Conservation (phyloP, 2,797 vertebrate species). For the Diplodus puntazzo region DNA sequence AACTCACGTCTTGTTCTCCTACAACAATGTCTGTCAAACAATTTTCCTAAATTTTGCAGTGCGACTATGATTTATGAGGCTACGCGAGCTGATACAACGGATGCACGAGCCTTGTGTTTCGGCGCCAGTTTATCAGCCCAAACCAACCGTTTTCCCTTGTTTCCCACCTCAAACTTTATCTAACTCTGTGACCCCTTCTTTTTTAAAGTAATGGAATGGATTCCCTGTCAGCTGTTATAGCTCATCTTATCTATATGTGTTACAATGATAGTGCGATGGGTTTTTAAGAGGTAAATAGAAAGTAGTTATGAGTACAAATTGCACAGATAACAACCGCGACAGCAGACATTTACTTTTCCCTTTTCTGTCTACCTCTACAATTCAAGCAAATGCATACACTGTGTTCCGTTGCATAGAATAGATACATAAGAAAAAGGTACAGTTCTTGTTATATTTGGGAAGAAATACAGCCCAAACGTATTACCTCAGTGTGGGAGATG, state of each 20-base stretch:
- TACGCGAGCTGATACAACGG: slow-evolving; percentile 39
- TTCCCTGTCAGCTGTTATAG: slow-evolving; percentile 50
- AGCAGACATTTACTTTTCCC: slow-evolving; percentile 57
- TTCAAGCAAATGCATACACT: background rate
- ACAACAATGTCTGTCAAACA: slow-evolving; percentile 53
- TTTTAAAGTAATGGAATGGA: slow-evolving; percentile 40
- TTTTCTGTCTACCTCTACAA: slow-evolving; percentile 10
- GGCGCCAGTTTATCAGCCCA: slow-evolving; percentile 69
- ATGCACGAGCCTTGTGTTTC: slow-evolving; percentile 57
- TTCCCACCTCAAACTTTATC: slow-evolving; percentile 60
- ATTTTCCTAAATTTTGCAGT: slow-evolving; percentile 71
- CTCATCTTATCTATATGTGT: slow-evolving; percentile 48
- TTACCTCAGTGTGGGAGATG: slow-evolving; percentile 43
- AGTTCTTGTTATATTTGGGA: background rate
- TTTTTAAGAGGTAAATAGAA: slow-evolving; percentile 71
- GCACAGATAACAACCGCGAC: slow-evolving; percentile 66
- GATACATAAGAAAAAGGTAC: background rate
- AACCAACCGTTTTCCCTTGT: slow-evolving; percentile 59
- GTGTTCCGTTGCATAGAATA: background rate
- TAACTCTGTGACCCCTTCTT: slow-evolving; percentile 45
- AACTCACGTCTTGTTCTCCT: slow-evolving; percentile 47
- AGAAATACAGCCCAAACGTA: slow-evolving; percentile 13
- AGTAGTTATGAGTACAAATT: slow-evolving; percentile 73
- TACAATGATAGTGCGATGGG: slow-evolving; percentile 41
- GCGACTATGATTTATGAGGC: slow-evolving; percentile 76